Conservation (phyloP, 2,888 invertebrate species). For the Pammene aurita region DNA sequence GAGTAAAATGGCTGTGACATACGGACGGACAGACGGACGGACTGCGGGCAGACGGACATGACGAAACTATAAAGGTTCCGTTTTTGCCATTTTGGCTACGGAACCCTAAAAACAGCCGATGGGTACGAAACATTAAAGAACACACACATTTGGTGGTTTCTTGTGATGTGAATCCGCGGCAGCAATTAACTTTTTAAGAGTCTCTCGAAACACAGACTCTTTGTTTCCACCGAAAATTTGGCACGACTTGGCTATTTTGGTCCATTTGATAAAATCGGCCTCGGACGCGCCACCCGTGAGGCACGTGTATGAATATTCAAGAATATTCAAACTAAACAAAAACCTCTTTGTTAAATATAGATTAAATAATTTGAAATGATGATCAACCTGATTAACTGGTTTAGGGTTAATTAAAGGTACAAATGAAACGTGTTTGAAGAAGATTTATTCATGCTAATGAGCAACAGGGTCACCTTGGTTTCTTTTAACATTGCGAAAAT, state of each 20-base stretch:
- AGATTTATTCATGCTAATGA: neutral
- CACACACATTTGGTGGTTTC: slow-evolving; percentile 52
- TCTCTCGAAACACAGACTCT: slow-evolving; percentile 61
- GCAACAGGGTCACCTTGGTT: too few relatives aligned
- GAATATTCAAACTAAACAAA: slow-evolving; percentile 27
- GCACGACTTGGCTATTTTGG: slow-evolving; percentile 69
- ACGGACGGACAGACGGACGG: too few relatives aligned
- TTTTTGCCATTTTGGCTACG: too few relatives aligned
- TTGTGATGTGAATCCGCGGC: slow-evolving; percentile 59
- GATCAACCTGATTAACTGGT: slow-evolving; percentile 5
- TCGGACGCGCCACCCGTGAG: slow-evolving; percentile 28
- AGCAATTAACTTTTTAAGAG: slow-evolving; percentile 65
- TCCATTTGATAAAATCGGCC: slow-evolving; percentile 59
- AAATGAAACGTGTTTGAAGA: neutral
- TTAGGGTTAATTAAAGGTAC: slow-evolving; percentile 16
- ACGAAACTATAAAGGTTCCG: too few relatives aligned
- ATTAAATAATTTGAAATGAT: slow-evolving; percentile 14
- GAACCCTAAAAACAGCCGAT: slow-evolving; percentile 4
- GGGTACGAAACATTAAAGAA: slow-evolving; percentile 19
- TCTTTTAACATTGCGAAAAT: too few relatives aligned
- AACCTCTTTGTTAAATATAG: slow-evolving; percentile 13
- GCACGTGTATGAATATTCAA: slow-evolving; percentile 26
- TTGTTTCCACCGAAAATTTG: slow-evolving; percentile 69
- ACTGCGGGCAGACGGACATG: too few relatives aligned
- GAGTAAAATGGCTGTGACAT: too few relatives aligned